phyloP scores from a whole-genome alignment of 30 jellyfish, hydroid and myxozoan genomes.

The Clytia hemisphaerica region DNA sequence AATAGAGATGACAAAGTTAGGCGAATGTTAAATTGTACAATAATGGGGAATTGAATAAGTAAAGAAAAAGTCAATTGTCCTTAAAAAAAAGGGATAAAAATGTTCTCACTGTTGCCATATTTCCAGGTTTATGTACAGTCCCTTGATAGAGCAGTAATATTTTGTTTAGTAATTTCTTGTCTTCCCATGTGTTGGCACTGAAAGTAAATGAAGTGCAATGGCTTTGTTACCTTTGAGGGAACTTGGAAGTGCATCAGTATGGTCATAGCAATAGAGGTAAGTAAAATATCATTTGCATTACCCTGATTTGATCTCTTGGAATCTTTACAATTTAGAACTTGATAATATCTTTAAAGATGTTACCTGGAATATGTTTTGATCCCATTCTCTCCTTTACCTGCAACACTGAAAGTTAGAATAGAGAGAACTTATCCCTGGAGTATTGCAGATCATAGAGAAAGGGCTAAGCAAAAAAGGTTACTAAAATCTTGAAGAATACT shows the following conservation, averaged over 20 bases:
- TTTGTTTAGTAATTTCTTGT: constrained; percentile 40
- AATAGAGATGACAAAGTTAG: neutral
- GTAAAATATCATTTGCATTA: no score
- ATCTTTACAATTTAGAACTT: no score
- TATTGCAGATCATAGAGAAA: no score
- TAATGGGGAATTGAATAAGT: neutral
- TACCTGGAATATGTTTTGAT: no score
- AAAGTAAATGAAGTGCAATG: neutral
- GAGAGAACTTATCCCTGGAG: no score
- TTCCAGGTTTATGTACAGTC: constrained; percentile 73
- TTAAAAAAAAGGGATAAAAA: neutral
- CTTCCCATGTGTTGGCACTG: constrained; percentile 66
- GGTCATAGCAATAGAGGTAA: no score
- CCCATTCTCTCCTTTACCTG: constrained; percentile 92
- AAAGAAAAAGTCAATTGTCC: neutral
- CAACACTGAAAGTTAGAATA: constrained; percentile 33
- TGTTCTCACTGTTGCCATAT: neutral
- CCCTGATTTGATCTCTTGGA: no score
- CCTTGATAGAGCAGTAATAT: constrained; percentile 59
- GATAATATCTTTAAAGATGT: no score
- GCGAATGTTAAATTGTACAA: neutral
- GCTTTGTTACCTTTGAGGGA: no score
- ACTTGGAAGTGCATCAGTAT: no score
- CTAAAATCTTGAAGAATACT: no score
- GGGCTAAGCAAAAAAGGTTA: no score